A percentile compares a stretch with the other conserved stretches of the same genome.
Evolutionary conservation across 1,140 invertebrate genomes (phyloP).

Genomic region (Atta cephalotes): DNA sequence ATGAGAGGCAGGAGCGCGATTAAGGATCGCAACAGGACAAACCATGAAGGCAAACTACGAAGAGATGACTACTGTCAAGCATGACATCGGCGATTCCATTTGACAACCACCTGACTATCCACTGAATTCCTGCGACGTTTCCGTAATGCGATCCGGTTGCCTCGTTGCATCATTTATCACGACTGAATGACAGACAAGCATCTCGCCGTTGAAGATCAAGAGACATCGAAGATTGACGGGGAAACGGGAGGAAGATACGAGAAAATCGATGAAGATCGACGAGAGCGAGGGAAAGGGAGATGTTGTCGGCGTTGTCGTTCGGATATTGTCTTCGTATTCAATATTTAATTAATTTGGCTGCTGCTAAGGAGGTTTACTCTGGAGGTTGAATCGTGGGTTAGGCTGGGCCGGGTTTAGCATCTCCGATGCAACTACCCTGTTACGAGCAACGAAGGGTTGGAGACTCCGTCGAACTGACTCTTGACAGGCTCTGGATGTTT

Average conservation of each 20-base stretch:
- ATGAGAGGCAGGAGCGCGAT: neutral
- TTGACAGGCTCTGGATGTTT: slow-evolving; percentile 5
- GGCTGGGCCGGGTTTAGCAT: slow-evolving; percentile 50
- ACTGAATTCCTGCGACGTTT: slow-evolving; percentile 18
- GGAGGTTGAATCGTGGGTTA: slow-evolving; percentile 44
- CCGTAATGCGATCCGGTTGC: slow-evolving; percentile 6
- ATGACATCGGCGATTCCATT: slow-evolving; percentile 10
- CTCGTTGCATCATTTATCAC: slow-evolving; percentile 51
- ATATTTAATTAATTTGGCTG: slow-evolving; percentile 68
- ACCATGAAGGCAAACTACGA: neutral
- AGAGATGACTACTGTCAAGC: slow-evolving; percentile 7
- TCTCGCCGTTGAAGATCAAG: slow-evolving; percentile 27
- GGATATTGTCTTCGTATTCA: slow-evolving; percentile 59
- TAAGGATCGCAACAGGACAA: neutral
- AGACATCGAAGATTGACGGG: slow-evolving; percentile 34
- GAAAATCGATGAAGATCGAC: neutral
- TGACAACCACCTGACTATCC: slow-evolving; percentile 26
- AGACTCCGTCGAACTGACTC: slow-evolving; percentile 41
- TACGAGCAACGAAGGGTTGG: slow-evolving; percentile 8
- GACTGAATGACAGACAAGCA: slow-evolving; percentile 33
- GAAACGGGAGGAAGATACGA: too few species aligned
- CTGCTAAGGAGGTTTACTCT: slow-evolving; percentile 60
- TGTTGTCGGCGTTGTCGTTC: slow-evolving; percentile 31
- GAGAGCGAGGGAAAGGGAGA: neutral
- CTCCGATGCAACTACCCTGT: slow-evolving; percentile 13